Base-by-base conservation (phyloP, 2,888 invertebrate genomes). In the Cerceris ruficornis region DNA sequence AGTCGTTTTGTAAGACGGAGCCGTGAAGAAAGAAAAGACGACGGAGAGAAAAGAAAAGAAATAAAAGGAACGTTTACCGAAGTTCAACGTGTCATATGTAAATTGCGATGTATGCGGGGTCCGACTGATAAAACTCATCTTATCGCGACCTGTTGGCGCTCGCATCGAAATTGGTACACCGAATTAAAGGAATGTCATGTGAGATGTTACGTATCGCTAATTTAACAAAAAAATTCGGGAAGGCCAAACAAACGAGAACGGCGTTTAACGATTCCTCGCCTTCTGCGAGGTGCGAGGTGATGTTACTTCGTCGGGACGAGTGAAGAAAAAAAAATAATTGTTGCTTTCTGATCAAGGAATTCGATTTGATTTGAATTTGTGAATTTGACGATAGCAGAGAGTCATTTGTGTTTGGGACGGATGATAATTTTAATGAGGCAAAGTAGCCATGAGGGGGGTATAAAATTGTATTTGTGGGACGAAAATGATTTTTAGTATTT, bases 111-210 rank as follows among this genome's bases (percentile, higher is more conserved):
- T 68, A 49, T 49, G n/a, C 58, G 28, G 28, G 28, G 69, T 46
- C 68, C 59, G 49, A 68, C 70, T 13, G 75, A 80, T 78, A 74
- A 80, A 80, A 65, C 15, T n/a, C n/a, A 17, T 46, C 61, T 79
- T 78, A 80, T 79, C 80, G 46, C 15, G 17, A 41, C n/a, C 50
- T 68, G 46, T 57, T 41, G 46, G 46, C 49, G 41, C 15, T 58
- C 52, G 28, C 69, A 66, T 75, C 46, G 46, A 50, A 69, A 73
- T 73, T 65, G 62, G 61, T 55, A 17, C 55, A n/a, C 43, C 54
- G 13, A 77, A 55, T 78, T 68, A 42, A 77, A 60, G 41, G 46
- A 68, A 52, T 55, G 14, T 13, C 13, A 9, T n/a, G 14, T 42
- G 14, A 14, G 54, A 54, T 15, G 54, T n/a, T 54, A 54, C 54